Percentiles rank a stretch among this genome's conserved stretches.
These are phyloP conservation scores for Spinus olivaceus DNA, from an alignment of 2,797 vertebrate genomes.

Conservation along the genomic window DNA sequence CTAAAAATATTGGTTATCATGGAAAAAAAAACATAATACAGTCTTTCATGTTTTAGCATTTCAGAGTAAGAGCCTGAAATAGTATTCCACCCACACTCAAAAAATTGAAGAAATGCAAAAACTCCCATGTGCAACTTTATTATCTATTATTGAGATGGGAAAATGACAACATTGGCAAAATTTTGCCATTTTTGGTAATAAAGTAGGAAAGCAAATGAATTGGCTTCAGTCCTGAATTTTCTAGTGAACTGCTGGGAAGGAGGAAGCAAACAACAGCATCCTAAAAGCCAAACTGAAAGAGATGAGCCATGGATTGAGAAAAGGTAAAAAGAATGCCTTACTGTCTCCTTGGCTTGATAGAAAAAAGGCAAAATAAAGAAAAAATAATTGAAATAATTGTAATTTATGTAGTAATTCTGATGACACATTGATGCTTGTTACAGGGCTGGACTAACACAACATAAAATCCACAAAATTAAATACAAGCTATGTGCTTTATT, in stretches of 20 bases:
- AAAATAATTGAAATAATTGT: background rate
- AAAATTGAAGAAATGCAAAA: slow-evolving; percentile 54
- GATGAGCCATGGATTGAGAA: background rate
- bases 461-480: background rate
- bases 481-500: background rate
- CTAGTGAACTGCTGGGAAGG: slow-evolving; percentile 50
- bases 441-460: background rate
- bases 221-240: slow-evolving; percentile 15
- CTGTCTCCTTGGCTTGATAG: background rate
- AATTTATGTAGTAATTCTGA: background rate
- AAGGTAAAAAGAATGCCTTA: background rate
- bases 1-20: slow-evolving; percentile 52
- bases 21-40: background rate
- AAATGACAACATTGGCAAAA: slow-evolving; percentile 63
- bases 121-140: slow-evolving; percentile 55
- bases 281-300: slow-evolving; percentile 2
- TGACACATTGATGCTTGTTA: background rate
- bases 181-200: slow-evolving; percentile 66
- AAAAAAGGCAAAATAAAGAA: background rate
- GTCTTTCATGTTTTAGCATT: slow-evolving; percentile 52
- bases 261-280: slow-evolving; percentile 53
- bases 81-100: slow-evolving; percentile 49
- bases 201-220: slow-evolving; percentile 54
- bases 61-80: slow-evolving; percentile 60
- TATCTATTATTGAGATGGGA: slow-evolving; percentile 56